These are phyloP conservation scores for Tauraco erythrolophus DNA, from an alignment of 2,113 vertebrate genomes.

Conservation along the genomic window DNA sequence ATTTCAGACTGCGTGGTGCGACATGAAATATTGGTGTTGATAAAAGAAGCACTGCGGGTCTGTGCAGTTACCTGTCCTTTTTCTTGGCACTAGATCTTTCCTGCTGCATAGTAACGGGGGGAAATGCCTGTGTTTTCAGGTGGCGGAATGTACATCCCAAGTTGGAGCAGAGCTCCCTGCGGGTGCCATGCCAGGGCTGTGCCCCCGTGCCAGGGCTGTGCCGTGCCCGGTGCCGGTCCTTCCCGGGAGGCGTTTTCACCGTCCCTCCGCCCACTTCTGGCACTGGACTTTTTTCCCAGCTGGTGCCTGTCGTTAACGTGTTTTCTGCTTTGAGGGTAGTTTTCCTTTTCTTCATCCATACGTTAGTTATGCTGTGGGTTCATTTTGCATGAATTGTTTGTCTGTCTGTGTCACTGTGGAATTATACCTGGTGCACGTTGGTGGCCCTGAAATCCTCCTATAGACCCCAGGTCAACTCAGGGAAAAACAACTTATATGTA, in stretches of 20 bases:
- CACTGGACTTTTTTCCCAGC: background rate
- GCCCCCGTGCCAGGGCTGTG: too few relatives aligned
- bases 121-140: background rate
- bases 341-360: background rate
- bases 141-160: background rate
- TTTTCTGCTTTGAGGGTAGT: background rate
- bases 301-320: background rate
- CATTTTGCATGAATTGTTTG: background rate
- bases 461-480: background rate
- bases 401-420: background rate
- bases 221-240: background rate
- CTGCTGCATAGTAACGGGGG: background rate
- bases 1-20: background rate
- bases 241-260: background rate
- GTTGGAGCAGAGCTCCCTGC: background rate
- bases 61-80: background rate
- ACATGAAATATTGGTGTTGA: background rate
- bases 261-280: background rate
- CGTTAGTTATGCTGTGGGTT: background rate
- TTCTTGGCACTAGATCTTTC: background rate
- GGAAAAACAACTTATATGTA: background rate
- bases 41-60: background rate
- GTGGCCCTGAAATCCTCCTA: background rate
- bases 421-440: accelerated
- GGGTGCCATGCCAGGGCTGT: background rate